phyloP scores from a whole-genome alignment of 2,888 invertebrate genomes.

The Lithophane leautieri region DNA sequence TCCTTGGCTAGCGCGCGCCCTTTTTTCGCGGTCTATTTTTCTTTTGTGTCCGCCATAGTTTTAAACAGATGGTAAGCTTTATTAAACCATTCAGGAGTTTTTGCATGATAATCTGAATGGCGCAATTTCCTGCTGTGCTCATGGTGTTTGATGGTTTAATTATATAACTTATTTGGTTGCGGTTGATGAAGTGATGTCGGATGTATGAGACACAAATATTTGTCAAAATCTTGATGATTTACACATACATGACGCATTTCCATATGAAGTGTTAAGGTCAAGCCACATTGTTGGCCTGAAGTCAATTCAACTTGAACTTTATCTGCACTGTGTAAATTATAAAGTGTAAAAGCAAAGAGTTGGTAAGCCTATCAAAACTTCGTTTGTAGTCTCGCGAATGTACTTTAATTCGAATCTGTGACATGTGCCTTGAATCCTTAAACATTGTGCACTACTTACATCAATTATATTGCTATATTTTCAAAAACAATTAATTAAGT shows the following conservation, averaged over 20 bases:
- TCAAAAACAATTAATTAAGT: neutral
- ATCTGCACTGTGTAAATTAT: neutral
- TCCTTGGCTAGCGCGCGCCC: slow-evolving; percentile 54
- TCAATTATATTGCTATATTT: slow-evolving; percentile 19
- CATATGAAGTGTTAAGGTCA: slow-evolving; percentile 19
- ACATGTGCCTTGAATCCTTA: slow-evolving; percentile 26
- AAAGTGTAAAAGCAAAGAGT: slow-evolving; percentile 7
- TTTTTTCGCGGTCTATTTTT: slow-evolving; percentile 56
- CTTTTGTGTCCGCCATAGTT: slow-evolving; percentile 42
- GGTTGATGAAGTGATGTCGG: neutral
- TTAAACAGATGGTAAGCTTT: slow-evolving; percentile 56
- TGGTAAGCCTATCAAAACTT: neutral
- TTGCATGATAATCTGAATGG: slow-evolving; percentile 37
- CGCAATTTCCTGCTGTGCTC: slow-evolving; percentile 11
- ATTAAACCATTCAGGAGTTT: slow-evolving; percentile 44
- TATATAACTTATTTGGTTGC: neutral
- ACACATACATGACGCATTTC: slow-evolving; percentile 15
- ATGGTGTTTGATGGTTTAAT: neutral
- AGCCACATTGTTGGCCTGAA: neutral
- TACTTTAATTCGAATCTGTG: slow-evolving; percentile 26
- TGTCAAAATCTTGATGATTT: slow-evolving; percentile 15
- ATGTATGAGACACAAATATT: slow-evolving; percentile 2
- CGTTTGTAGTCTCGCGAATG: slow-evolving; percentile 16
- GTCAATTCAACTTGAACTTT: slow-evolving; percentile 17
- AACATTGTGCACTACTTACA: slow-evolving; percentile 18